Evolutionary conservation across 2,797 vertebrate genomes (phyloP), one percentile per base, ranked within the genome.

Genomic region (Pangasius sanitwongsei): DNA sequence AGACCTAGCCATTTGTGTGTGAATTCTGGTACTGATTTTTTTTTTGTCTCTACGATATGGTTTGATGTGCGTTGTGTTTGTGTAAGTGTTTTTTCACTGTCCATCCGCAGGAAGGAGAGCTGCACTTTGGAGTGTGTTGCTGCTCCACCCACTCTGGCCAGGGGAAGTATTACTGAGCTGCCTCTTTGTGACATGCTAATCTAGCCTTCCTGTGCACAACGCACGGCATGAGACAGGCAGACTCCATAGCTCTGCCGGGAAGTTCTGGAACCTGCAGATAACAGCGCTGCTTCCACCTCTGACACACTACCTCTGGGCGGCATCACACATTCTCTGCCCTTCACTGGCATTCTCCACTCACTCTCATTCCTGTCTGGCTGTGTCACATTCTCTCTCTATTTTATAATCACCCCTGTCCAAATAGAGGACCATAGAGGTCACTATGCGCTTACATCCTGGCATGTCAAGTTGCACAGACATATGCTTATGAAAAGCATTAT

Each of bases 241-340:
- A 95, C 96, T 97, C 96, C 94, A 94, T 96, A 91, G 96, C 95
- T 96, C 96, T 96, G 93, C 94, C 74, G 95, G 97, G 97, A 98
- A 98, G 97, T 97, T 97, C 97, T 98, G 98, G 95, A 96, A 97
- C 97, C 94, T 92, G 95, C 91, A 97, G 97, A 98, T 98, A 98
- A 97, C 95, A 85, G 91, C 92, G 72, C 92, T 90, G 94, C 94
- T 92, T 95, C 94, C 92, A 93, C 94, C 93, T 94, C 96, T 95
- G 94, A 96, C 95, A 95, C 93, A 91, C 95, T 87, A 80, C 88
- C 82, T 93, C 88, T 88, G 91, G 91, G 83, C 89, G 87, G 88
- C 90, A 93, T 63, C 57, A 18, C 67, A 83, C 85, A 85, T 70
- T 88, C 86, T 80, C 78, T 86, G 28, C 74, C 86, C 70, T 34